Evolutionary conservation across 2,113 vertebrate genomes (phyloP), one percentile per base, ranked within the genome.

Genomic region (Arothron firmamentum): DNA sequence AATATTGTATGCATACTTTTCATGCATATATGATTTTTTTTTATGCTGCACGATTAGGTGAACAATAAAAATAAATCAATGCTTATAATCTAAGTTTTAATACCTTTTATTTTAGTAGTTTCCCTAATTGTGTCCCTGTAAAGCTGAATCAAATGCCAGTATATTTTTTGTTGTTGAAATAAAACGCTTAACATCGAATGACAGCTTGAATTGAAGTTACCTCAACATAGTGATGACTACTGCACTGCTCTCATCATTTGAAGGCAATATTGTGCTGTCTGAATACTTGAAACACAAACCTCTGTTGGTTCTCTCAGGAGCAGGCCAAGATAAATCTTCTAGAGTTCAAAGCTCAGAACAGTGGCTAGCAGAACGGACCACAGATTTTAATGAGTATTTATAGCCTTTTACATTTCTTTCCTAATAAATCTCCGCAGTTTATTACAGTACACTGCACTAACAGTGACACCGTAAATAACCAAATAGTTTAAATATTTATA

Each of bases 271-370:
- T 63, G 42, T 63, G 31, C 55, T 25, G 51, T 66, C 48, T 6
- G 6, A 52, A 58, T 42, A 57, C 56, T 57, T 75, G 56, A 77
- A 73, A 77, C 68, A 57, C n/a, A 68, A 46, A 48, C 56, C 66
- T 72, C 25, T 62, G 45, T 65, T 52, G 21, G 34, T 38, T 62
- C 52, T 75, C 67, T 66, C 71, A 78, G 77, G 75, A 65, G 41
- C 49, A 65, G 73, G 65, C 70, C 55, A 28, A 70, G 48, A 77
- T 85, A 68, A 83, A 81, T 88, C 82, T 75, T 55, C 52, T 20
- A 17, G 42, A 74, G 80, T 83, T 86, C 86, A 88, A 88, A 88
- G 82, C 73, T 59, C 43, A 38, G 61, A 73, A 54, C 63, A 54
- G 59, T 68, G 70, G 52, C 72, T 62, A 70, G 62, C 31, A n/a